phyloP scores from a whole-genome alignment of 2,113 vertebrate species.

The Prunella himalayana region DNA sequence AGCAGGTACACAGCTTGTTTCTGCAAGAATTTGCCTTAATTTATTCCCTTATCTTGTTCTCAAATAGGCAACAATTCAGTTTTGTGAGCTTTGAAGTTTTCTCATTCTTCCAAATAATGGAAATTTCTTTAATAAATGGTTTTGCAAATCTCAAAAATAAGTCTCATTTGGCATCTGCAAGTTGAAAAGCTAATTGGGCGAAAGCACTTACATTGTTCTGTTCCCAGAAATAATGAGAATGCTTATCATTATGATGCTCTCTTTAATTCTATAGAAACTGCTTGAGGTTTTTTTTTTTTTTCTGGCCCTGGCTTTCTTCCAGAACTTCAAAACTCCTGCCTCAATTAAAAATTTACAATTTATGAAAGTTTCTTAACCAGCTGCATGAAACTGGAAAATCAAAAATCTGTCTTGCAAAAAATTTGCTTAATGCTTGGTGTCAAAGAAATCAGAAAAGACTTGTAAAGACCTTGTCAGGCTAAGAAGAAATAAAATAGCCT shows the following conservation, averaged over 20 bases:
- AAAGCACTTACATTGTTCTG: slow-evolving; percentile 30
- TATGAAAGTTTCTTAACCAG: background rate
- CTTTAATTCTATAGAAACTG: background rate
- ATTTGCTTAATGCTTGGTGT: background rate
- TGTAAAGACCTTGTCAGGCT: background rate
- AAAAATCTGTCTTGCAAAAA: background rate
- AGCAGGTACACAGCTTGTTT: background rate
- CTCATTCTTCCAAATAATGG: slow-evolving; percentile 27
- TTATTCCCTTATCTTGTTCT: slow-evolving; percentile 2
- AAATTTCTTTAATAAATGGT: slow-evolving; percentile 5
- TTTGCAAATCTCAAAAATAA: slow-evolving; percentile 33
- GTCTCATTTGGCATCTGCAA: slow-evolving; percentile 17
- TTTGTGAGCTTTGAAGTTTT: background rate
- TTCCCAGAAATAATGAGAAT: background rate
- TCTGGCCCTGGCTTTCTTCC: background rate
- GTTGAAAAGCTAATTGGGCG: slow-evolving; percentile 44
- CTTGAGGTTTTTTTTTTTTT: background rate
- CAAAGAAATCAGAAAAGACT: background rate
- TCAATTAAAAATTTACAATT: background rate
- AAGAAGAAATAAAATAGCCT: background rate
- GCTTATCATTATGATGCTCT: background rate
- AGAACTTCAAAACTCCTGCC: background rate
- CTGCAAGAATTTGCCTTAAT: background rate
- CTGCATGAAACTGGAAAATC: background rate
- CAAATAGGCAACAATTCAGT: background rate